Evolutionary conservation across 1,140 invertebrate genomes (phyloP).

Genomic region (Choristoneura fumiferana): DNA sequence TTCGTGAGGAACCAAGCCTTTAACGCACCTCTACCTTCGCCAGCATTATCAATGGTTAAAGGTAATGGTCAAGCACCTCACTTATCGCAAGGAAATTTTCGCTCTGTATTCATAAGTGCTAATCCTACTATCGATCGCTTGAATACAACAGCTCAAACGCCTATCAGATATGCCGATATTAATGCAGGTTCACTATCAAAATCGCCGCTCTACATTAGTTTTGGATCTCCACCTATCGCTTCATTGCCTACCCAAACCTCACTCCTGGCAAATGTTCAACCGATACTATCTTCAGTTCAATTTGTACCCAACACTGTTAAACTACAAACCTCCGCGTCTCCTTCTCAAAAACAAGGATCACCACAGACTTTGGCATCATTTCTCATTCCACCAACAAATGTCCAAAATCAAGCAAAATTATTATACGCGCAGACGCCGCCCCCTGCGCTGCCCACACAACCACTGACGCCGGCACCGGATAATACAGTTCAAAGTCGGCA

Average conservation of each 20-base stretch:
- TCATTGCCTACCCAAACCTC: not conserved
- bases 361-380: not conserved
- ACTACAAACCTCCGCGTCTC: not conserved
- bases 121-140: not conserved
- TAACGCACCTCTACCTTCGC: not conserved
- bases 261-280: not conserved
- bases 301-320: no score
- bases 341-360: not conserved
- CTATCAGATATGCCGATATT: not conserved
- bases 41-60: not conserved
- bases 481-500: not conserved
- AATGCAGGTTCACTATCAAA: not conserved
- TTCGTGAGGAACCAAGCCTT: slow-evolving; percentile 1
- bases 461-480: not conserved
- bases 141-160: not conserved
- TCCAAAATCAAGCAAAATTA: not conserved
- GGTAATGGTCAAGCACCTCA: not conserved
- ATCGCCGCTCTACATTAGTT: not conserved
- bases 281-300: not conserved
- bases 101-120: no score
- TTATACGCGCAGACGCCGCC: not conserved
- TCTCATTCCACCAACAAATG: not conserved
- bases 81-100: no score
- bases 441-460: no score
- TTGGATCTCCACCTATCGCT: not conserved